Percentiles rank a stretch among this genome's conserved stretches.
Conservation (phyloP, 2,888 invertebrate species). For the Adineta ricciae region DNA sequence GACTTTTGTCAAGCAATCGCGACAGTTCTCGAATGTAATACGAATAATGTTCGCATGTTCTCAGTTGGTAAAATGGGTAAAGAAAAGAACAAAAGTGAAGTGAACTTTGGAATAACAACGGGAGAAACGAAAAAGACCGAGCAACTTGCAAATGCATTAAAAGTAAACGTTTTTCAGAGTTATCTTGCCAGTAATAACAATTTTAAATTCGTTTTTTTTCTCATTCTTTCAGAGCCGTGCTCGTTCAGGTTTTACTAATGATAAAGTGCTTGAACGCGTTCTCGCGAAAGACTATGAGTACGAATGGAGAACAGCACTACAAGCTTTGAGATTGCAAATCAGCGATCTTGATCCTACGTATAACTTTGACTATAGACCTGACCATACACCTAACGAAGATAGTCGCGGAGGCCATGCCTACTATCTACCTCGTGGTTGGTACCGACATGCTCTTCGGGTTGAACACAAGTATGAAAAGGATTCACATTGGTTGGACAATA, state of each 20-base stretch:
- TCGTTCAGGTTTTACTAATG: not conserved
- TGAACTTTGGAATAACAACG: not conserved
- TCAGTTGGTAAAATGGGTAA: not conserved
- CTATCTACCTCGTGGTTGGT: not conserved
- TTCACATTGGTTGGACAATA: not conserved
- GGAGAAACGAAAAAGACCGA: not conserved
- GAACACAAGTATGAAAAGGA: not conserved
- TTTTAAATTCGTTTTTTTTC: not conserved
- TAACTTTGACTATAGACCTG: not conserved
- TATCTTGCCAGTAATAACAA: no score
- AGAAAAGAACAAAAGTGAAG: not conserved
- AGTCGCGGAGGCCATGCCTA: not conserved
- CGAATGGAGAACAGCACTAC: not conserved
- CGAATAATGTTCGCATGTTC: not conserved
- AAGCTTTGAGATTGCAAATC: not conserved
- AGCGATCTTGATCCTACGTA: not conserved
- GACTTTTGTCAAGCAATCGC: not conserved
- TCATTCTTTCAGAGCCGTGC: not conserved
- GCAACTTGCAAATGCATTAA: not conserved
- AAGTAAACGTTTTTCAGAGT: not conserved
- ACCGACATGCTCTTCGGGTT: not conserved
- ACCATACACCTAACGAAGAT: not conserved
- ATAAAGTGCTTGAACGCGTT: not conserved
- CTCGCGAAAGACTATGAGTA: not conserved
- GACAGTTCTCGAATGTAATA: not conserved